Base-by-base conservation (phyloP, 1,140 invertebrate genomes). In the Calosoma granatense region DNA sequence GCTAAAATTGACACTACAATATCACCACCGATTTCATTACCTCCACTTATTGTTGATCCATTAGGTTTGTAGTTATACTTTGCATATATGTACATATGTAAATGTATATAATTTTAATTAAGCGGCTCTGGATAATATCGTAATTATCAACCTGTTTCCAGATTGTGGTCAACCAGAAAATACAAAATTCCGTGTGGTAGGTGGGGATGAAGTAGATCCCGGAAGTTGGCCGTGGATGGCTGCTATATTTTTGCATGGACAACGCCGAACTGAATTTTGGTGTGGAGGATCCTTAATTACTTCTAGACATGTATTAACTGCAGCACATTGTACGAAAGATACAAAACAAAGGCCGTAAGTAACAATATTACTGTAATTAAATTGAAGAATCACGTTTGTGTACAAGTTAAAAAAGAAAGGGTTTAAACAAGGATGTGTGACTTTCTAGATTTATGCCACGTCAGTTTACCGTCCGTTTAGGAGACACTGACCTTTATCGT, bases 151-250 rank as follows among this genome's bases (percentile, higher is more conserved):
- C n/a, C n/a, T n/a, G n/a, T 51, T 61, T 68, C 53, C 57, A 81
- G 87, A 90, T 58, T 94, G 91, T 65, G 91, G 91, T 1, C 81
- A 87, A 58, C 81, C 86, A 55, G 88, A 91, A 71, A 80, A 83
- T 57, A 86, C 88, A 19, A 86, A 87, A 26, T 91, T 86, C 63
- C 80, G 92, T 15, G 89, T 94, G 12, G 90, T 94, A 0, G 91
- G 92, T 0, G 92, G 92, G n/a, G 84, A 88, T 26, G 87, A 91
- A 67, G 80, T 90, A 0, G 75, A 84, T 9, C 82, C 88, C 0
- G 90, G 90, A 2, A 80, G 85, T 41, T 93, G 90, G 89, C 90
- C 92, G 0, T 94, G 92, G 92, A 92, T 94, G 88, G 92, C 89
- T 1, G 92, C 92, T 1, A 92, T 96, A 60, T 94, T 90, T 67